Conservation (phyloP, 2,113 vertebrate genomes). For the Oryzias curvinotus region DNA sequence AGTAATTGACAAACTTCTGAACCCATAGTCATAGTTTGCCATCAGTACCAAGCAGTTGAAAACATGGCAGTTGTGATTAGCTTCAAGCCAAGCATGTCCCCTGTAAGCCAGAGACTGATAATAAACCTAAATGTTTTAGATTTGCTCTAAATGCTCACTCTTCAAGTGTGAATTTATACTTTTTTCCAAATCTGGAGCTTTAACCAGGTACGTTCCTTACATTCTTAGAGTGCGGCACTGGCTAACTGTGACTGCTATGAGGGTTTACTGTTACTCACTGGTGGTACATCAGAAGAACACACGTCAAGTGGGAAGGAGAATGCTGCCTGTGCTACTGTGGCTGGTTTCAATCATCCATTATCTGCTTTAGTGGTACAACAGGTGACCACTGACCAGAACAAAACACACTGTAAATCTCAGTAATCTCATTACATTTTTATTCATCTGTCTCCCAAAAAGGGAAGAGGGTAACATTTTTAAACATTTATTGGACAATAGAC, state of each 20-base stretch:
- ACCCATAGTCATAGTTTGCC: too few relatives aligned
- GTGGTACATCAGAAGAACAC: conserved; percentile 2
- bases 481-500: neutral
- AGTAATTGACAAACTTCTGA: too few relatives aligned
- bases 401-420: rapidly evolving
- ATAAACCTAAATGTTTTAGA: conserved; percentile 35
- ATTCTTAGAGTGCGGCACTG: neutral
- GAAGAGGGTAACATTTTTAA: too few relatives aligned
- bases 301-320: neutral
- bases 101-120: conserved; percentile 29
- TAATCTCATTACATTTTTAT: neutral
- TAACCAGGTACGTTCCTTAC: neutral
- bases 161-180: conserved; percentile 28
- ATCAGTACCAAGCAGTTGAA: too few relatives aligned
- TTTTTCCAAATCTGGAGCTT: neutral
- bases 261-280: conserved; percentile 29
- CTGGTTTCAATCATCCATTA: conserved; percentile 25
- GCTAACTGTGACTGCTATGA: conserved; percentile 27
- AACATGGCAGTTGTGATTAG: too few relatives aligned
- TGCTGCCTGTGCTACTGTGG: conserved; percentile 25
- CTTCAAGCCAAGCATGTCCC: conserved; percentile 27
- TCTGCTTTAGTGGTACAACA: conserved; percentile 10
- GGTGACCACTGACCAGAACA: neutral
- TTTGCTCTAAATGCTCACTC: conserved; percentile 20
- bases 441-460: too few relatives aligned